phyloP scores from a whole-genome alignment of 2,113 vertebrate genomes.

The Elephas maximus region DNA sequence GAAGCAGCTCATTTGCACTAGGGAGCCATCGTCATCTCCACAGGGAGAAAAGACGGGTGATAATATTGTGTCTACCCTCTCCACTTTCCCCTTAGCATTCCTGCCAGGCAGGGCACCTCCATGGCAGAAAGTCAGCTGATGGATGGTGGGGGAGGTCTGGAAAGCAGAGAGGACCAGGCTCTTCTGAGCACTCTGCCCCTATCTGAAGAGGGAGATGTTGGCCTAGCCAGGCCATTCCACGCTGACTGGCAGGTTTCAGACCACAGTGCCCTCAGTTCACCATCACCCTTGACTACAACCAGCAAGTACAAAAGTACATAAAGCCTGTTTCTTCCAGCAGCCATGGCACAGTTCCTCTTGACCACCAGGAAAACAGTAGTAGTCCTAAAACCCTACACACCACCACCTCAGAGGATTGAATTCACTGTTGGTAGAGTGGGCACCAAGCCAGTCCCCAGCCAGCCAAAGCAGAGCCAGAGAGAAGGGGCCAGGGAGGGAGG shows the following conservation, averaged over 20 bases:
- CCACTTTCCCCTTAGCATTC: neutral
- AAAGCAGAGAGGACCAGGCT: neutral
- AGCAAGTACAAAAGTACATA: neutral
- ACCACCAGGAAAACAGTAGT: neutral
- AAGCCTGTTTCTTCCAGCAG: constrained; percentile 13
- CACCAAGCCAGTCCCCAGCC: constrained; percentile 44
- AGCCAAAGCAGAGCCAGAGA: neutral
- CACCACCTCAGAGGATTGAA: neutral
- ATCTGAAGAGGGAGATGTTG: neutral
- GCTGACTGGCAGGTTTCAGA: neutral
- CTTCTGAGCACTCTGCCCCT: neutral
- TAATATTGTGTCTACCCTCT: neutral
- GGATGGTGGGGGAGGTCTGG: neutral
- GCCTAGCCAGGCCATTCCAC: neutral
- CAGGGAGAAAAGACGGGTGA: neutral
- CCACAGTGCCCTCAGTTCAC: neutral
- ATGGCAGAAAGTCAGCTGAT: neutral
- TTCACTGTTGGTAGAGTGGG: constrained; percentile 2
- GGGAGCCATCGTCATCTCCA: neutral
- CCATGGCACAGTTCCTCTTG: neutral
- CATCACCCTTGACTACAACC: neutral
- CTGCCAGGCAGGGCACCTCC: neutral
- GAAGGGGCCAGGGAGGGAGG: neutral
- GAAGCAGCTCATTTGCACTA: neutral
- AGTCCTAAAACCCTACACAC: neutral